These are phyloP conservation scores for Dasyurus viverrinus DNA, from an alignment of 2,113 vertebrate species.

Conservation along the genomic window DNA sequence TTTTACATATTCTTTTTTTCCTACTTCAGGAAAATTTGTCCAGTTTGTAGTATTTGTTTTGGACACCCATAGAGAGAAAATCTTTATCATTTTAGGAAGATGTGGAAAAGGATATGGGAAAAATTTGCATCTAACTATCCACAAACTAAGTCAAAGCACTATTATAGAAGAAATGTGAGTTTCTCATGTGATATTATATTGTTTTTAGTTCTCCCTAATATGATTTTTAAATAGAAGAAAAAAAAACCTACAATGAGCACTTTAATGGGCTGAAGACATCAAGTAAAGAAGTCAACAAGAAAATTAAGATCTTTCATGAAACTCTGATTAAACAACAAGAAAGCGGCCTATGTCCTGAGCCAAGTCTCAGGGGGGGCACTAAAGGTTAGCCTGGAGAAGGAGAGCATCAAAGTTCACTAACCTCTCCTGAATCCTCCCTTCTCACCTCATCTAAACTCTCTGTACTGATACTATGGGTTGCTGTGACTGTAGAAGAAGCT, in stretches of 20 bases:
- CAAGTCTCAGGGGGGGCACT: not conserved
- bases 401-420: not conserved
- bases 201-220: not conserved
- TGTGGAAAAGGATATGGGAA: not conserved
- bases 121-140: not conserved
- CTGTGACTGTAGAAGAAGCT: not conserved
- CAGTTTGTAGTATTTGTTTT: not conserved
- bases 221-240: not conserved
- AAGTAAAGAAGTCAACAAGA: not conserved
- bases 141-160: not conserved
- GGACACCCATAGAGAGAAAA: not conserved
- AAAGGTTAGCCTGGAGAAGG: not conserved
- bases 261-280: not conserved
- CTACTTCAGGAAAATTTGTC: not conserved
- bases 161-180: not conserved
- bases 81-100: not conserved
- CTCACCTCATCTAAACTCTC: not conserved
- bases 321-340: not conserved
- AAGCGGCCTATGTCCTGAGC: not conserved
- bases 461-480: slow-evolving; percentile 39
- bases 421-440: not conserved
- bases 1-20: not conserved
- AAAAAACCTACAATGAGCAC: not conserved
- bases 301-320: not conserved
- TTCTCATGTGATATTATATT: not conserved